Evolutionary conservation across 1,140 invertebrate species (phyloP).

Genomic region (Hormaphis cornu): DNA sequence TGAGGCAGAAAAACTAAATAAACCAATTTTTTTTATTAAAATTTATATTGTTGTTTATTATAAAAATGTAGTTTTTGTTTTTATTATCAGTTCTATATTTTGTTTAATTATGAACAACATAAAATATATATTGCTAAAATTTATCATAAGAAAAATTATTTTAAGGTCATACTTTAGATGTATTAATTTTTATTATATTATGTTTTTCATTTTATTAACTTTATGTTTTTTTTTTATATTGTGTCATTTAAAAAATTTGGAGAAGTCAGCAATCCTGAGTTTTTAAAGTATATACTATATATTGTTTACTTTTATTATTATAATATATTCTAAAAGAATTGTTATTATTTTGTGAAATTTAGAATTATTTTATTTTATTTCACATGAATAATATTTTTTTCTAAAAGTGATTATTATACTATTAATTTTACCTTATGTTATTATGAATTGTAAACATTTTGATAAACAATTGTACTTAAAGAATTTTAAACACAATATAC

Average conservation of each 20-base stretch:
- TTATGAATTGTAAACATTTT: not conserved
- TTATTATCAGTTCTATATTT: no score
- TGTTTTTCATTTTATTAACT: not conserved
- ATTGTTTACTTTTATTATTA: not conserved
- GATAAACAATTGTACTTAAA: not conserved
- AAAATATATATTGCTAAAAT: not conserved
- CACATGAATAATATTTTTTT: not conserved
- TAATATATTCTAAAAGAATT: not conserved
- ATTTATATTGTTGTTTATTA: no score
- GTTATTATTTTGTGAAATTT: constrained; percentile 8
- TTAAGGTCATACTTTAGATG: no score
- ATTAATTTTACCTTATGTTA: not conserved
- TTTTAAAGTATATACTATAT: constrained; percentile 1
- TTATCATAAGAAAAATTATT: not conserved
- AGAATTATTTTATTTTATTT: constrained; percentile 4
- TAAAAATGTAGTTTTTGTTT: no score
- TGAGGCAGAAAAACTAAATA: no score
- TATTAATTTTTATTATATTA: not conserved
- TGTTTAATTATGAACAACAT: no score
- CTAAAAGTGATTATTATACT: not conserved
- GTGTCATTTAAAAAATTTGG: not conserved
- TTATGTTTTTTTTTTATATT: not conserved
- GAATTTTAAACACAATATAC: not conserved
- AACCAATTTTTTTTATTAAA: no score
- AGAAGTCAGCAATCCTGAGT: not conserved